Conservation (phyloP, 2,113 vertebrate species). For the Apistogramma diplotaenia region DNA sequence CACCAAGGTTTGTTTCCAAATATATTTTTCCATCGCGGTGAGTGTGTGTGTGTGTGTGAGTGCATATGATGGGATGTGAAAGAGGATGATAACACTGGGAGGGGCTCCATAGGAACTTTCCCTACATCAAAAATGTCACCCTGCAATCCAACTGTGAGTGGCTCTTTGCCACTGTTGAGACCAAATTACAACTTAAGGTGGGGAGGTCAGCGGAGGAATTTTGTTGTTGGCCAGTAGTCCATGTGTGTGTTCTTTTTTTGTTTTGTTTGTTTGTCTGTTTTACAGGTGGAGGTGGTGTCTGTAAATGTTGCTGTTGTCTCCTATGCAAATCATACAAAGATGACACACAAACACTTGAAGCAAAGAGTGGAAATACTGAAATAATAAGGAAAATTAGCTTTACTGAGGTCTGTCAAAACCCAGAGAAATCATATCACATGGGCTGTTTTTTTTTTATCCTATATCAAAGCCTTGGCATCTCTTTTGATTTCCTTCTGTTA, state of each 20-base stretch:
- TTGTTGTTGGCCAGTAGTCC: slow-evolving; percentile 8
- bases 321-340: not conserved
- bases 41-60: slow-evolving; percentile 2
- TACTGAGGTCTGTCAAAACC: not conserved
- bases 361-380: not conserved
- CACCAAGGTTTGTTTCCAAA: slow-evolving; percentile 40
- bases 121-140: slow-evolving; percentile 32
- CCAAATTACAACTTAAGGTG: slow-evolving; percentile 56
- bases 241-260: not conserved
- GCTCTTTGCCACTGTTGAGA: slow-evolving; percentile 12
- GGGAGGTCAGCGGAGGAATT: slow-evolving; percentile 54
- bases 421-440: not conserved
- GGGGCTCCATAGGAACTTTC: not conserved
- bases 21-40: slow-evolving; percentile 45
- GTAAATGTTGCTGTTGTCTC: not conserved
- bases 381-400: not conserved
- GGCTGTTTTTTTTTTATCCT: not conserved
- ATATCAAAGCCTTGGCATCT: not conserved
- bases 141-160: slow-evolving; percentile 25
- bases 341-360: not conserved
- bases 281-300: not conserved
- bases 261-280: not conserved
- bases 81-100: slow-evolving; percentile 26
- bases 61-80: slow-evolving; percentile 14
- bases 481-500: not conserved